These are phyloP conservation scores for Carollia perspicillata DNA, from an alignment of 2,113 vertebrate species.

Conservation along the genomic window DNA sequence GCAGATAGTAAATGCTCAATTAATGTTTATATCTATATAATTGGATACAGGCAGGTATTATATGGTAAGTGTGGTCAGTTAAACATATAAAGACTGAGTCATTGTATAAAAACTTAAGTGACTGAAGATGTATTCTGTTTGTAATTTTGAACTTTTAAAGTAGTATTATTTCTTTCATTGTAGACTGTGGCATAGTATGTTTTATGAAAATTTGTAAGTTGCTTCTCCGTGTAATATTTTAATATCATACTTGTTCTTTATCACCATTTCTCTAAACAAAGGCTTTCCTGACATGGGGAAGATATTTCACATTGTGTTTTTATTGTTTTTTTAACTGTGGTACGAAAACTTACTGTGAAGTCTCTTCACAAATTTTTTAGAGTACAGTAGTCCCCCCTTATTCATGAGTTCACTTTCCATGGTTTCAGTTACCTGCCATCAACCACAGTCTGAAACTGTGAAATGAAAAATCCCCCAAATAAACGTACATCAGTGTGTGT, in stretches of 20 bases:
- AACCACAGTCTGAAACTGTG: not conserved
- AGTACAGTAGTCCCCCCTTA: not conserved
- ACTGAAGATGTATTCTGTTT: not conserved
- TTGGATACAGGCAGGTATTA: not conserved
- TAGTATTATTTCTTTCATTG: slow-evolving; percentile 3
- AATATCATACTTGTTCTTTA: not conserved
- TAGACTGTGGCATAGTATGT: not conserved
- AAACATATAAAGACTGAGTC: not conserved
- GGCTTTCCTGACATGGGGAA: not conserved
- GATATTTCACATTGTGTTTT: not conserved
- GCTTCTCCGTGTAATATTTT: not conserved
- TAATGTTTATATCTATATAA: not conserved
- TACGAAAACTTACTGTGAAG: not conserved
- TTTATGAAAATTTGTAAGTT: not conserved
- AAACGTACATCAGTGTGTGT: not conserved
- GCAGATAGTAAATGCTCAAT: not conserved
- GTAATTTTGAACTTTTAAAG: not conserved
- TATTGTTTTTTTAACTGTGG: not conserved
- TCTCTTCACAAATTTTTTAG: not conserved
- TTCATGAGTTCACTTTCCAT: not conserved
- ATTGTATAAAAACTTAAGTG: not conserved
- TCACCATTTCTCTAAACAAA: not conserved
- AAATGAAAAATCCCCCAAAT: not conserved
- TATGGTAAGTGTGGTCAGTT: not conserved
- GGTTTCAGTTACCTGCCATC: not conserved